Evolutionary conservation across 2,113 vertebrate genomes (phyloP).

Genomic region (Zingel zingel): DNA sequence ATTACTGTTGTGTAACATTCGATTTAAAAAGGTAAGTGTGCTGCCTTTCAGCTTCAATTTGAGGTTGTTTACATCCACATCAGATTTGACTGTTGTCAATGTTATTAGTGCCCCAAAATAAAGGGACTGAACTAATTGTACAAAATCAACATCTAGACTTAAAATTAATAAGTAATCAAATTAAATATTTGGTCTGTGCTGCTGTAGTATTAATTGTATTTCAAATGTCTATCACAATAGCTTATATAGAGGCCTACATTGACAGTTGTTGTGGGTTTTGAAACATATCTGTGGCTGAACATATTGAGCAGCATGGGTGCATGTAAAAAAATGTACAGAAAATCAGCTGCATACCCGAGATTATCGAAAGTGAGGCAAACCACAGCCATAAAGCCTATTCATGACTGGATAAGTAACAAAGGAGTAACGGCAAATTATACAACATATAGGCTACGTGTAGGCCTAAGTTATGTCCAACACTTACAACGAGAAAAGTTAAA

Average conservation of each 20-base stretch:
- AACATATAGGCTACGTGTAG: background rate
- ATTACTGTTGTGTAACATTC: background rate
- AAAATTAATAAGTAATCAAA: background rate
- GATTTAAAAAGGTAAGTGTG: background rate
- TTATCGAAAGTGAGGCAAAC: conserved; percentile 16
- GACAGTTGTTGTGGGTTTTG: background rate
- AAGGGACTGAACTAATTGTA: background rate
- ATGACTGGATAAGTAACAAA: conserved; percentile 22
- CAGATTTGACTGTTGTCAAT: background rate
- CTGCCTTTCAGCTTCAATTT: background rate
- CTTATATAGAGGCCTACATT: background rate
- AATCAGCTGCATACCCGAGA: conserved; percentile 6
- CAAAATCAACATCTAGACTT: background rate
- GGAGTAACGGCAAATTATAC: background rate
- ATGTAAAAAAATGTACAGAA: background rate
- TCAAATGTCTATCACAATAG: background rate
- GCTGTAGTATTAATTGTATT: background rate
- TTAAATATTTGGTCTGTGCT: background rate
- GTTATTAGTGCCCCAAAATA: background rate
- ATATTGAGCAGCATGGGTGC: background rate
- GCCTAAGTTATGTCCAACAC: background rate
- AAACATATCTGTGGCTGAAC: background rate
- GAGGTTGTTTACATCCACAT: background rate
- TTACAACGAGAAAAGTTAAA: background rate
- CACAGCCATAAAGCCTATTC: conserved; percentile 24